These are phyloP conservation scores for Xyrauchen texanus DNA, from an alignment of 2,113 vertebrate genomes.

Conservation along the genomic window DNA sequence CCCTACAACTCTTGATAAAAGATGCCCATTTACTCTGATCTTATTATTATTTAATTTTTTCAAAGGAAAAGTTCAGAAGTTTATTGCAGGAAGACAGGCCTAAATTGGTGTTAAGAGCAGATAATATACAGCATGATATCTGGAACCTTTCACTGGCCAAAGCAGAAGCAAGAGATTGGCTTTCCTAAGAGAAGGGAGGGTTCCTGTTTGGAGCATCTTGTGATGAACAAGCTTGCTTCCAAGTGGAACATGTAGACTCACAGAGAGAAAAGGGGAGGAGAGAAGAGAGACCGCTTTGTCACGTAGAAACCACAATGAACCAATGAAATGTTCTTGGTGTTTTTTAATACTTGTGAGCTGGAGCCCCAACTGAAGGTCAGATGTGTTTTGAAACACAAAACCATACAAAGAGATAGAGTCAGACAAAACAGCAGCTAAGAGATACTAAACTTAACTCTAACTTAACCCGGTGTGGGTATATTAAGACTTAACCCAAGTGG, in stretches of 20 bases:
- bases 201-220: slow-evolving; percentile 38
- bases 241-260: slow-evolving; percentile 7
- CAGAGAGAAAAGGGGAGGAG: background rate
- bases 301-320: slow-evolving; percentile 19
- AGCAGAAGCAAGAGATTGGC: slow-evolving; percentile 29
- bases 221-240: slow-evolving; percentile 37
- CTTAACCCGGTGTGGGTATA: no score
- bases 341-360: background rate
- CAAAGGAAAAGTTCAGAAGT: no score
- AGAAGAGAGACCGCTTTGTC: background rate
- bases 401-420: no score
- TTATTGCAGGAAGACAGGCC: background rate
- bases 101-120: slow-evolving; percentile 14
- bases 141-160: background rate
- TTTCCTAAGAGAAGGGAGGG: slow-evolving; percentile 35
- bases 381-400: no score
- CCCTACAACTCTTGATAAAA: slow-evolving; percentile 23
- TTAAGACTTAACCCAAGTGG: no score
- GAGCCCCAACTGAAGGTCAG: no score
- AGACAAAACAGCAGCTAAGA: no score
- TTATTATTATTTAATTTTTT: background rate
- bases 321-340: background rate
- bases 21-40: slow-evolving; percentile 3
- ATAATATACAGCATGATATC: background rate
- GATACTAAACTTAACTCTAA: no score